Base-by-base conservation (phyloP, 2,113 vertebrate genomes). In the Castor canadensis region DNA sequence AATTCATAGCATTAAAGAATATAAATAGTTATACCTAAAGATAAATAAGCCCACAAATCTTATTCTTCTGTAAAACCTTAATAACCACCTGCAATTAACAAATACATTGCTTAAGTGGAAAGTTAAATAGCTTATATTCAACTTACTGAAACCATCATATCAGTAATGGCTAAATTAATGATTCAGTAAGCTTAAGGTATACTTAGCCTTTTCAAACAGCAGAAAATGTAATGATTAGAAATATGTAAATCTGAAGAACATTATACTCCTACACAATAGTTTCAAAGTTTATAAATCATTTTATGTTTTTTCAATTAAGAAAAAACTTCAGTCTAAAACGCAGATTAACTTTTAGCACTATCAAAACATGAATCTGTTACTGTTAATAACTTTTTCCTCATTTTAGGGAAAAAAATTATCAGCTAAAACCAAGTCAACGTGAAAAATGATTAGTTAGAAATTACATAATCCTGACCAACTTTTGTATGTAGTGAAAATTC, bases 401-500 rank as follows among this genome's bases (percentile, higher is more conserved):
- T 77, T 93, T 89, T 35, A 87, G 54, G 30, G 4, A 28, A 45
- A 89, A 76, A 54, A 92, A 75, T 26, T 69, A 54, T 76, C 69
- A 85, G 71, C 58, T 69, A 58, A 91, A 97, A 80, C 19, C 67
- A 89, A 52, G 94, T 89, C 28, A 84, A 73, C 38, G 66, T 82
- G 69, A 94, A 95, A 96, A 97, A 54, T 84, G 49, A 95, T 80
- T 91, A 64, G 32, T 82, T 83, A 94, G 49, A 90, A 81, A 75
- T 28, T 91, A 40, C 76, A 96, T 90, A 87, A 93, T 89, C 45
- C 72, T 79, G 83, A 93, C 76, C 80, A 88, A 47, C 60, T 93
- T 66, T 22, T 49, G n/a, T 89, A 45, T 69, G 49, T 13, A 89
- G 56, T 58, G 91, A 79, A 94, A 77, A 40, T 77, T 19, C 38